Conservation (phyloP, 1,140 invertebrate genomes). For the Lerema accius region DNA sequence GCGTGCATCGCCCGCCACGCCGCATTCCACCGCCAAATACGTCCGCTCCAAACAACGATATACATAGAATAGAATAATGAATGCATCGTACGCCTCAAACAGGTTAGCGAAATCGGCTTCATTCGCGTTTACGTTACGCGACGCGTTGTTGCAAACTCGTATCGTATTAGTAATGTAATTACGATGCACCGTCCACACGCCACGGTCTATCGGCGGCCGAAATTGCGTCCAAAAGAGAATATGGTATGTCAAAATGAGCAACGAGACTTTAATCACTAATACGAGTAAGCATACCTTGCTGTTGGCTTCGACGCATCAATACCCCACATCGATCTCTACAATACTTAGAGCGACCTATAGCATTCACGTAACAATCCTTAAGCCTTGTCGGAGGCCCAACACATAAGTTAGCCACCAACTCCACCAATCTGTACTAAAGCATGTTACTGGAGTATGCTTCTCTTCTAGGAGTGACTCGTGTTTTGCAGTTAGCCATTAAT, state of each 20-base stretch:
- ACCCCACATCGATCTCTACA: too few relatives aligned
- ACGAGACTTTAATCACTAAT: slow-evolving; percentile 11
- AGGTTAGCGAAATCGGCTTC: slow-evolving; percentile 46
- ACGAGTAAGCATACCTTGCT: too few relatives aligned
- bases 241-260: slow-evolving; percentile 7
- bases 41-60: slow-evolving; percentile 53
- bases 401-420: too few relatives aligned
- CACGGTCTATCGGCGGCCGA: slow-evolving; percentile 7
- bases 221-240: slow-evolving; percentile 12
- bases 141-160: slow-evolving; percentile 8
- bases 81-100: slow-evolving; percentile 51
- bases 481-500: too few relatives aligned
- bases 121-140: slow-evolving; percentile 26
- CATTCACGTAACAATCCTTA: too few relatives aligned
- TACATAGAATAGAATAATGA: slow-evolving; percentile 60
- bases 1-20: slow-evolving; percentile 42
- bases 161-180: slow-evolving; percentile 11
- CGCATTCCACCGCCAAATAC: slow-evolving; percentile 73
- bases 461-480: too few relatives aligned
- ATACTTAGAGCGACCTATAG: too few relatives aligned
- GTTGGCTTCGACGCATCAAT: too few relatives aligned
- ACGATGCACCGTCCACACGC: slow-evolving; percentile 6
- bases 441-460: too few relatives aligned
- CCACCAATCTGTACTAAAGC: too few relatives aligned
- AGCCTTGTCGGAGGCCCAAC: too few relatives aligned